These are phyloP conservation scores for Cynaeus angustus DNA, from an alignment of 2,888 invertebrate genomes.

Conservation along the genomic window DNA sequence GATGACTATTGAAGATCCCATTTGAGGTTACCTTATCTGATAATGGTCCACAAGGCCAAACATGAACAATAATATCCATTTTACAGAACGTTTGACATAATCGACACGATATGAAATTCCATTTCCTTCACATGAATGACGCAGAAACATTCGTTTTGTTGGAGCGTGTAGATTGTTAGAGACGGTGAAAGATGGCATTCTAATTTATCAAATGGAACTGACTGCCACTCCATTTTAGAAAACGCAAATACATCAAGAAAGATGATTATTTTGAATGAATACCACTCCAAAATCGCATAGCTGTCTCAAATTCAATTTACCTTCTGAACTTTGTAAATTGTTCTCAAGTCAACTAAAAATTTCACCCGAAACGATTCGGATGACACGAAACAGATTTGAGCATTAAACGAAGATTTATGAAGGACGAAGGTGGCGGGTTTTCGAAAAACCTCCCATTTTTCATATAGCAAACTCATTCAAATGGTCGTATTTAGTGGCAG, in stretches of 20 bases:
- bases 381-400: constrained; percentile 24
- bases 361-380: no score
- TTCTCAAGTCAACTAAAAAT: constrained; percentile 23
- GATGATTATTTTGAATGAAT: constrained; percentile 30
- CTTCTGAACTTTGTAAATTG: constrained; percentile 9
- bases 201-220: constrained; percentile 44
- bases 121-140: constrained; percentile 43
- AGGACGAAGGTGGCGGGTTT: constrained; percentile 4
- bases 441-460: no score
- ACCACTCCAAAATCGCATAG: constrained; percentile 27
- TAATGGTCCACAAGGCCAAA: constrained; percentile 15
- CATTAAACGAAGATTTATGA: constrained; percentile 20
- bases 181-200: constrained; percentile 39
- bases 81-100: constrained; percentile 27
- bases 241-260: constrained; percentile 29
- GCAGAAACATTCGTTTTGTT: constrained; percentile 34
- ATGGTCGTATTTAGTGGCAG: no score
- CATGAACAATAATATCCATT: constrained; percentile 30
- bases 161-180: constrained; percentile 21
- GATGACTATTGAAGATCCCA: neutral
- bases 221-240: constrained; percentile 31
- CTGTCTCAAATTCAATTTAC: constrained; percentile 33
- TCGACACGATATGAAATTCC: constrained; percentile 38
- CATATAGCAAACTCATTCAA: no score
- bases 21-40: constrained; percentile 22